phyloP scores from a whole-genome alignment of 2,888 invertebrate genomes.

The Noctua pronuba region DNA sequence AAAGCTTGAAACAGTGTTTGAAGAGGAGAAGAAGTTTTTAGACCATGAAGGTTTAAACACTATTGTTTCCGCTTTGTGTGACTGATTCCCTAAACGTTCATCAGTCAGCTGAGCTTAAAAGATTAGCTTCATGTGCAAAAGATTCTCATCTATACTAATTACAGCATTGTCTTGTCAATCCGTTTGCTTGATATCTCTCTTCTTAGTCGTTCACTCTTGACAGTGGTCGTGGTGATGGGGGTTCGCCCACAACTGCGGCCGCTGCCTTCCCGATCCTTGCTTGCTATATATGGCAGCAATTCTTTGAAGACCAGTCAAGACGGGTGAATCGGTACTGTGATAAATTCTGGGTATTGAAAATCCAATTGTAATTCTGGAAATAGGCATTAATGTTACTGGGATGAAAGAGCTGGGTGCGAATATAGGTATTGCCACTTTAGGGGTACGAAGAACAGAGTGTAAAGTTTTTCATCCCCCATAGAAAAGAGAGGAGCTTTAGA shows the following conservation, averaged over 20 bases:
- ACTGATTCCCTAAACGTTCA: not conserved
- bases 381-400: not conserved
- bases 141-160: not conserved
- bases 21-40: no score
- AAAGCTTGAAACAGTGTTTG: no score
- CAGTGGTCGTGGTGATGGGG: no score
- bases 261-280: no score
- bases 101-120: not conserved
- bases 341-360: not conserved
- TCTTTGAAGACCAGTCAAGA: not conserved
- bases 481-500: no score
- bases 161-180: not conserved
- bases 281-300: not conserved
- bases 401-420: not conserved
- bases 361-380: not conserved
- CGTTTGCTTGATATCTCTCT: not conserved
- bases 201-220: no score
- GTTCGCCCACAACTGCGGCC: no score
- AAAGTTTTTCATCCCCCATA: no score
- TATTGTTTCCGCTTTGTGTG: no score
- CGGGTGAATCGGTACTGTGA: not conserved
- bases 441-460: no score
- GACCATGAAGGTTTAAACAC: no score
- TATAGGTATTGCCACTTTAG: not conserved
- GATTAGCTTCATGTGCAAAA: not conserved